These are phyloP conservation scores for Phragmatobia fuliginosa DNA, from an alignment of 2,888 invertebrate genomes.

Conservation along the genomic window DNA sequence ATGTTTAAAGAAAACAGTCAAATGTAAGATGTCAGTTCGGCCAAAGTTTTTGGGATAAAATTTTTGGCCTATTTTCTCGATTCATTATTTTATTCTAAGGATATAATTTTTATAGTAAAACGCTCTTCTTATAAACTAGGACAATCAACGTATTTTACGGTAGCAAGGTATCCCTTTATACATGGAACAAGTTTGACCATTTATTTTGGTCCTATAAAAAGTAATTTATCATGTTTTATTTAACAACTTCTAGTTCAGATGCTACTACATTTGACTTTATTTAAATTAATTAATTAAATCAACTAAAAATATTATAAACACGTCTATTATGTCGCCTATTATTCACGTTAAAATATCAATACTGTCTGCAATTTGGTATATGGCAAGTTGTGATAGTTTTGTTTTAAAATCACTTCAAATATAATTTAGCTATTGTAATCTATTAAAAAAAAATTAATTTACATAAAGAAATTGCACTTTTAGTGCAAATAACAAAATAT, in stretches of 20 bases:
- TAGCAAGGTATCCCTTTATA: slow-evolving; percentile 58
- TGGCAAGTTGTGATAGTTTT: too few species aligned
- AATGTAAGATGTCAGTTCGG: too few species aligned
- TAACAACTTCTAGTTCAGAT: neutral
- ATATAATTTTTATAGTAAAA: neutral
- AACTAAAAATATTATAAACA: too few species aligned
- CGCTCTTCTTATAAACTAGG: neutral
- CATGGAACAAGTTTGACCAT: slow-evolving; percentile 55
- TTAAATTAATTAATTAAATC: too few species aligned
- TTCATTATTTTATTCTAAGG: too few species aligned
- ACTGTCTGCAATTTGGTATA: too few species aligned
- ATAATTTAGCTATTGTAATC: neutral
- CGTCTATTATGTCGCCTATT: too few species aligned
- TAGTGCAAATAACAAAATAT: neutral
- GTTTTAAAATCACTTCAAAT: too few species aligned
- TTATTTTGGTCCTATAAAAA: slow-evolving; percentile 29
- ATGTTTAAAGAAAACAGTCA: too few species aligned
- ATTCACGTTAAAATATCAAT: too few species aligned
- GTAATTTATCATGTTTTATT: slow-evolving; percentile 20
- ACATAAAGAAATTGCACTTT: neutral
- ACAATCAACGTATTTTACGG: slow-evolving; percentile 29
- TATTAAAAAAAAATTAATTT: neutral
- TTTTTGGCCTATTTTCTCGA: too few species aligned
- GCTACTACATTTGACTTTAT: neutral
- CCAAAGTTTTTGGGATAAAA: too few species aligned